Conservation (phyloP, 2,888 invertebrate species). For the Xanthorhoe designata region DNA sequence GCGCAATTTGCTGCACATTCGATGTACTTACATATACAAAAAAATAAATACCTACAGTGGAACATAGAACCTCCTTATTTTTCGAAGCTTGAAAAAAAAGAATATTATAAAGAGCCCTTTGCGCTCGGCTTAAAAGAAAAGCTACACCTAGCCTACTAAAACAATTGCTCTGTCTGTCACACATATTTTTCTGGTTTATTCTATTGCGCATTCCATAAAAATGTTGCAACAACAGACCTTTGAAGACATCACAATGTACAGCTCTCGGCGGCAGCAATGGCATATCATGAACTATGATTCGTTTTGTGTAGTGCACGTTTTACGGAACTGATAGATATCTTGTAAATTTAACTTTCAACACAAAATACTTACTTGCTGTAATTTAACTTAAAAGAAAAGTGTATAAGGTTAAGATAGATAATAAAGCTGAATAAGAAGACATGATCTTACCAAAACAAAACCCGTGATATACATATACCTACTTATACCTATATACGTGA, state of each 20-base stretch:
- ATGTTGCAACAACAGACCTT: background rate
- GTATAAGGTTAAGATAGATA: background rate
- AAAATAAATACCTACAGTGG: no score
- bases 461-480: no score
- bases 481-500: no score
- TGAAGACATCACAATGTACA: background rate
- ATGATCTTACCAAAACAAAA: no score
- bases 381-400: background rate
- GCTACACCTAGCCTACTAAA: background rate
- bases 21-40: no score
- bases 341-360: background rate
- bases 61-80: no score
- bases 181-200: background rate
- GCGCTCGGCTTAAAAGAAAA: no score
- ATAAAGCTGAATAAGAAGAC: background rate
- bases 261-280: background rate
- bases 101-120: no score
- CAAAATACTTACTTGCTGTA: background rate
- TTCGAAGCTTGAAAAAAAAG: no score
- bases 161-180: background rate
- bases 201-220: background rate
- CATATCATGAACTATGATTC: conserved; percentile 1
- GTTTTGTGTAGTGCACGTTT: background rate
- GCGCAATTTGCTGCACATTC: no score
- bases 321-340: background rate